Evolutionary conservation across 1,140 invertebrate genomes (phyloP).

Genomic region (Andricus grossulariae): DNA sequence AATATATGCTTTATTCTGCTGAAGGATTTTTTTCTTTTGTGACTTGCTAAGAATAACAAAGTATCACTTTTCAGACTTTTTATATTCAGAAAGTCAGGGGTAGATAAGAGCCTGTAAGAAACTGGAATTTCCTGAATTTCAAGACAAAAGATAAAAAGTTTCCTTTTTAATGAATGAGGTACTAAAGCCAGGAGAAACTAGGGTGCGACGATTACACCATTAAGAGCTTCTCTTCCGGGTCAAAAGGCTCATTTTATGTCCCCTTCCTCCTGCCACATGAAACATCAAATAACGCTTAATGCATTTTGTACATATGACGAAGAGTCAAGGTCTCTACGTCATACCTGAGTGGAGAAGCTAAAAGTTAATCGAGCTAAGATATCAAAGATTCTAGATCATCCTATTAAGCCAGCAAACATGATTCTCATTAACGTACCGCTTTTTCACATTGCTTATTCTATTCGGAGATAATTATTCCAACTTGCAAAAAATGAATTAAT

Average conservation of each 20-base stretch:
- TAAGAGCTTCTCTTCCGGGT: constrained; percentile 67
- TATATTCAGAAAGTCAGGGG: not conserved
- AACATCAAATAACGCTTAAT: constrained; percentile 57
- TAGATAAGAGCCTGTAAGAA: not conserved
- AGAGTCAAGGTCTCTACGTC: constrained; percentile 48
- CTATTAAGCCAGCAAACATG: not conserved
- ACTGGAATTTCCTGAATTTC: not conserved
- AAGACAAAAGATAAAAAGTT: not conserved
- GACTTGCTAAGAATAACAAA: no score
- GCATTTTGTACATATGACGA: constrained; percentile 41
- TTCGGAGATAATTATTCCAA: no score
- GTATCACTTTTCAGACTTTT: not conserved
- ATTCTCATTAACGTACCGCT: not conserved
- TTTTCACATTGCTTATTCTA: no score
- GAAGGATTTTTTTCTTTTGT: no score
- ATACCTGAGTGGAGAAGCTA: not conserved
- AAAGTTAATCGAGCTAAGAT: constrained; percentile 5
- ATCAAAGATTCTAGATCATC: constrained; percentile 15
- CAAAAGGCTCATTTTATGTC: constrained; percentile 67
- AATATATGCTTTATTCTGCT: no score
- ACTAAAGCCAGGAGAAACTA: constrained; percentile 4
- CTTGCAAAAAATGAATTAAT: no score
- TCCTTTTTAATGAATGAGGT: not conserved
- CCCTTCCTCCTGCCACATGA: constrained; percentile 53
- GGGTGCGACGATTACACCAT: constrained; percentile 57